Percentiles rank a stretch among this genome's conserved stretches.
phyloP scores from a whole-genome alignment of 2,113 vertebrate genomes.

The Felis chaus region DNA sequence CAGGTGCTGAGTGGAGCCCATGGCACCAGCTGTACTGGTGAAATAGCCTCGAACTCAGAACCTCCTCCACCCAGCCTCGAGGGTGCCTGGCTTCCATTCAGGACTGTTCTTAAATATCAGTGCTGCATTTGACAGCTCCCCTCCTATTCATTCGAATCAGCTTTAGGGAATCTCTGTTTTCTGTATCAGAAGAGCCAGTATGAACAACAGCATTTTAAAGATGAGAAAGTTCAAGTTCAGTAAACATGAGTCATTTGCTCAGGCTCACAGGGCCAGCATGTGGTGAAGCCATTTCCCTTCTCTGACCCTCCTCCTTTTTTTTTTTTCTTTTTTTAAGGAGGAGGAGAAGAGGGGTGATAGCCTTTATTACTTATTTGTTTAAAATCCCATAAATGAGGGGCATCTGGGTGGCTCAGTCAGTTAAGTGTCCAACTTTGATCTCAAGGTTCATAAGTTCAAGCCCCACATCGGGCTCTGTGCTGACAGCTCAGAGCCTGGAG shows the following conservation, averaged over 20 bases:
- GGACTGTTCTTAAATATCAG: neutral
- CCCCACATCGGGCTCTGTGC: too few relatives aligned
- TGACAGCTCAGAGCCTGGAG: too few relatives aligned
- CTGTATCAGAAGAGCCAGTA: neutral
- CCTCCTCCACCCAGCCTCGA: neutral
- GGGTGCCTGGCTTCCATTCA: neutral
- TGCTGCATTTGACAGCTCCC: neutral
- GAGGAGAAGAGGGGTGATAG: neutral
- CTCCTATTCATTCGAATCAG: neutral
- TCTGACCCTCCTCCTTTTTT: neutral
- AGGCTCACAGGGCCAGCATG: neutral
- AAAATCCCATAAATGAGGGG: neutral
- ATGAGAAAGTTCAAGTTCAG: neutral
- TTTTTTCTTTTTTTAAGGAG: too few relatives aligned
- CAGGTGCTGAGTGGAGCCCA: neutral
- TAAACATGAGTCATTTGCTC: neutral
- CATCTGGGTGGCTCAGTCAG: too few relatives aligned
- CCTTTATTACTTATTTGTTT: neutral
- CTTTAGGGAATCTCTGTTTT: neutral
- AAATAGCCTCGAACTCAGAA: neutral
- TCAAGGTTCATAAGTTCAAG: too few relatives aligned
- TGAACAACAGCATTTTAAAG: neutral
- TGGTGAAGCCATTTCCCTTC: neutral
- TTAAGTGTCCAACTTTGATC: too few relatives aligned
- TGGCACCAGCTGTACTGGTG: fast-evolving